Evolutionary conservation across 2,797 vertebrate genomes (phyloP).

Genomic region (Leuciscus waleckii): DNA sequence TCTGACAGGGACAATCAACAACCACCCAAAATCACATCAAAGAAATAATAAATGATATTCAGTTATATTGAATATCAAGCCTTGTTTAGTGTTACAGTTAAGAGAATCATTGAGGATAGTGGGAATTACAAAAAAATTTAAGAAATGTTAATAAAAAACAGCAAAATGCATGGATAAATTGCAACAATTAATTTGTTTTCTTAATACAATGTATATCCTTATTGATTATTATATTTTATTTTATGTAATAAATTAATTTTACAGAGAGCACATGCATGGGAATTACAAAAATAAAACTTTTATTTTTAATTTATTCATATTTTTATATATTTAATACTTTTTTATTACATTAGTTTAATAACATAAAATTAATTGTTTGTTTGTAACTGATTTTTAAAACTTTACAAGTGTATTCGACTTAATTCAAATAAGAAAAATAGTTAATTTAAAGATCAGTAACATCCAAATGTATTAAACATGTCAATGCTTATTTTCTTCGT

Average conservation of each 20-base stretch:
- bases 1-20: background rate
- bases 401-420: background rate
- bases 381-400: too few relatives aligned
- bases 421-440: background rate
- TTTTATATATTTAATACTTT: too few relatives aligned
- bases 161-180: background rate
- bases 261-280: too few relatives aligned
- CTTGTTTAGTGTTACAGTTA: background rate
- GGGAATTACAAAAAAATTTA: background rate
- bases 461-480: background rate
- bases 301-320: too few relatives aligned
- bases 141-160: too few relatives aligned
- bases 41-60: too few relatives aligned
- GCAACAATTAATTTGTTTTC: background rate
- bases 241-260: too few relatives aligned
- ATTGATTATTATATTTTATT: too few relatives aligned
- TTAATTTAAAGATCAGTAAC: background rate
- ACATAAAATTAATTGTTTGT: too few relatives aligned
- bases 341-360: too few relatives aligned
- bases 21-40: background rate
- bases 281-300: too few relatives aligned
- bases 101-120: background rate
- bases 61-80: background rate
- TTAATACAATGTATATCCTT: background rate
- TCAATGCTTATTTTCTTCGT: background rate